Conservation (phyloP, 1,140 invertebrate genomes). For the Magallana ariakensis region DNA sequence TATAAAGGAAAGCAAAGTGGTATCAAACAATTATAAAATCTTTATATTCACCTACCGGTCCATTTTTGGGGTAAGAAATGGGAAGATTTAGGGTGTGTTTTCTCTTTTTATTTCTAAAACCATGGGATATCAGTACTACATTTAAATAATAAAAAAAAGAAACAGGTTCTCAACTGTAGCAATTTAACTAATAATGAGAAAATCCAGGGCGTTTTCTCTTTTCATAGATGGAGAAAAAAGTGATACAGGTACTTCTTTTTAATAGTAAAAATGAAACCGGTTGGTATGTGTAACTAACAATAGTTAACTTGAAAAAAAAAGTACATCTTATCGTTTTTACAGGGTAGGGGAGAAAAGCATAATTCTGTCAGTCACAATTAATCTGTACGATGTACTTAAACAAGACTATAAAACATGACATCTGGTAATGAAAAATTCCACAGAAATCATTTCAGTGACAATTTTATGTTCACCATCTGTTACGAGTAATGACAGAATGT, state of each 20-base stretch:
- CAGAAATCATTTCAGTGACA: neutral
- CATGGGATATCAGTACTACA: neutral
- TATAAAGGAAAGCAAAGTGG: too few species aligned
- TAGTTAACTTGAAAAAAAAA: neutral
- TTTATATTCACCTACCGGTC: too few species aligned
- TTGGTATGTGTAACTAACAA: neutral
- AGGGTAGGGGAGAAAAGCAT: neutral
- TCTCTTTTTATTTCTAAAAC: neutral
- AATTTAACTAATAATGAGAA: too few species aligned
- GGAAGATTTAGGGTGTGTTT: neutral
- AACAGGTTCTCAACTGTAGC: too few species aligned
- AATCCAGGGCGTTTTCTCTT: too few species aligned
- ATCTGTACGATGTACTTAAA: neutral
- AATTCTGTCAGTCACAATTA: conserved; percentile 4
- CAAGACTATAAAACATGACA: neutral
- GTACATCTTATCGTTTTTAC: neutral
- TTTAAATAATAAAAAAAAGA: conserved; percentile 9
- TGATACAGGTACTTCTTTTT: neutral
- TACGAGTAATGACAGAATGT: neutral
- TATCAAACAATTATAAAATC: too few species aligned
- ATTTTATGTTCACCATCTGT: neutral
- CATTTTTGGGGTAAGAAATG: neutral
- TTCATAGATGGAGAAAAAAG: too few species aligned
- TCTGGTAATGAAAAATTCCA: conserved; percentile 1
- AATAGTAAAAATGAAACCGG: neutral